These are phyloP conservation scores for Nasonia giraulti DNA, from an alignment of 1,140 invertebrate genomes.

Conservation along the genomic window DNA sequence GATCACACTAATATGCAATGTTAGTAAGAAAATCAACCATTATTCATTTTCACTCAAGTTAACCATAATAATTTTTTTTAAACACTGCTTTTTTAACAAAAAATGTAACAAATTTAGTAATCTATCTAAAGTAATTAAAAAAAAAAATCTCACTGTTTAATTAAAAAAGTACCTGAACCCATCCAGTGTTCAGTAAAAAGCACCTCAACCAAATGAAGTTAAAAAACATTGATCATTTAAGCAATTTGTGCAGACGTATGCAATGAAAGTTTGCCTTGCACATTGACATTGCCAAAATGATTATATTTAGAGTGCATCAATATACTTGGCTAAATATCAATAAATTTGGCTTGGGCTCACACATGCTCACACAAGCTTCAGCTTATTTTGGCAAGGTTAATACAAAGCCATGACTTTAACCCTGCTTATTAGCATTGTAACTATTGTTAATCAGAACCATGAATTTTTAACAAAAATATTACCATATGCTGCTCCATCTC, in stretches of 20 bases:
- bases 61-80: background rate
- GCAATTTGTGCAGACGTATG: conserved; percentile 40
- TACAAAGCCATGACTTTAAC: conserved; percentile 31
- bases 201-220: conserved; percentile 32
- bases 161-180: conserved; percentile 50
- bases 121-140: background rate
- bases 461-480: conserved; percentile 12
- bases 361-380: background rate
- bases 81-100: background rate
- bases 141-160: conserved; percentile 10
- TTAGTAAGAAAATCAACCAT: background rate
- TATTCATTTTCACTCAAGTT: background rate
- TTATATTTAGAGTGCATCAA: conserved; percentile 53
- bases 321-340: conserved; percentile 48
- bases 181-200: conserved; percentile 41
- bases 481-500: conserved; percentile 61
- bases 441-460: background rate
- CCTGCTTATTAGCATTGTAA: background rate
- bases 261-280: conserved; percentile 20
- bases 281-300: conserved; percentile 52
- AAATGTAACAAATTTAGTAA: background rate
- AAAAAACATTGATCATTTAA: conserved; percentile 44
- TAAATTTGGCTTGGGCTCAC: conserved; percentile 27
- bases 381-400: conserved; percentile 39
- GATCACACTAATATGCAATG: background rate